Evolutionary conservation across 2,888 invertebrate genomes (phyloP), one percentile per base, ranked within the genome.

Genomic region (Lampropteryx suffumata): DNA sequence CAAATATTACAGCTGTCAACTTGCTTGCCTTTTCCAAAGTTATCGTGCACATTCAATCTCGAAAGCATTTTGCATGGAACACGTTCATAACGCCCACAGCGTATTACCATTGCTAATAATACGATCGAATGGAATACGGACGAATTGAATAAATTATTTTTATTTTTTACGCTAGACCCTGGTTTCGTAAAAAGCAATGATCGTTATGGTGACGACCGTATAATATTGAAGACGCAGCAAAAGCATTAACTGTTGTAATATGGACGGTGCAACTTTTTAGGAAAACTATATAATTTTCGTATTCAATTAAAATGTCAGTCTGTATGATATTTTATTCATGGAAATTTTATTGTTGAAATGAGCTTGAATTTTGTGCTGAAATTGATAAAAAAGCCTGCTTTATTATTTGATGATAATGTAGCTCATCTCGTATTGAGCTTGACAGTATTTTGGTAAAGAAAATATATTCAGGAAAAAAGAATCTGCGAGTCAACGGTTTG

Each of bases 31-130:
- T 67, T 69, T 67, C 49, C 53, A 55, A 58, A 50, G 40, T 45
- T 59, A 59, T 59, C 61, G 35, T 29, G 32, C 32, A 30, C 43
- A 42, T 54, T 36, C 41, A 55, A 62, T 56, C 56, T 53, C 49
- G 35, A 47, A 55, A 56, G 57, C 55, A 59, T 59, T 62, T 62
- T 62, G 59, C 57, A 62, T 56, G 59, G 57, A 43, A 51, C 59
- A 55, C 52, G 55, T 59, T 50, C 46, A 53, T 21, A 55, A 61
- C 63, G 59, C 61, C 63, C 53, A 62, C 62, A 50, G 33, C 44
- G 21, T 47, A 61, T 62, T 62, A 59, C 57, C 57, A 62, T 56
- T 62, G 61, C 61, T 57, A 62, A 62, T 59, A 55, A 43, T 40
- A 50, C 50, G 43, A 53, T 48, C 43, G 44, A 50, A 37, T 37